Evolutionary conservation across 2,888 invertebrate species (phyloP).

Genomic region (Masnerella sp.): DNA sequence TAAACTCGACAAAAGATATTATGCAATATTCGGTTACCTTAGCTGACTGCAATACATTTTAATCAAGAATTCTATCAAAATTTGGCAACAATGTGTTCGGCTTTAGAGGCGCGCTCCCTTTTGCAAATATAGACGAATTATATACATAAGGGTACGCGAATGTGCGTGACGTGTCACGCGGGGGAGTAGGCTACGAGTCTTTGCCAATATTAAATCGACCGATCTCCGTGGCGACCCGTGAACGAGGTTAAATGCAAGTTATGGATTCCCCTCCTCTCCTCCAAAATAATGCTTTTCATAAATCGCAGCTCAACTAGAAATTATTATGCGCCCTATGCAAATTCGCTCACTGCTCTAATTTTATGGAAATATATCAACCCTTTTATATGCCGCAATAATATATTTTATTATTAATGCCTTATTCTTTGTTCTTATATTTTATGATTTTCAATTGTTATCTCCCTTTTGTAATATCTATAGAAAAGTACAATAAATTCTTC

Average conservation of each 20-base stretch:
- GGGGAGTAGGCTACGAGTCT: constrained; percentile 61
- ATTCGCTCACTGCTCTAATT: constrained; percentile 53
- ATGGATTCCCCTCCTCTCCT: constrained; percentile 47
- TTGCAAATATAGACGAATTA: constrained; percentile 64
- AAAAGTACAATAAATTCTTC: no score
- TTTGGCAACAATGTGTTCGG: constrained; percentile 28
- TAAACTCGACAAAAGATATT: constrained; percentile 6
- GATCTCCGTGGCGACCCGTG: constrained; percentile 64
- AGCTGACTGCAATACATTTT: constrained; percentile 19
- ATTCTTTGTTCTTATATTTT: background rate
- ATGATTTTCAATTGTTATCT: background rate
- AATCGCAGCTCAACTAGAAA: constrained; percentile 58
- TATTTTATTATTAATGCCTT: constrained; percentile 46
- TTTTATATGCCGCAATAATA: constrained; percentile 49
- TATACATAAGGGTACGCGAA: constrained; percentile 67
- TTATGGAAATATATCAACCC: constrained; percentile 53
- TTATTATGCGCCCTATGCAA: constrained; percentile 59
- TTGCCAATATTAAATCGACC: constrained; percentile 68
- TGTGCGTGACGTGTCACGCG: constrained; percentile 68
- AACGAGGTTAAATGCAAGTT: constrained; percentile 66
- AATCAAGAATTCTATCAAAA: constrained; percentile 25
- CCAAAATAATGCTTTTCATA: constrained; percentile 58
- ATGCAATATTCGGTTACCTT: constrained; percentile 17
- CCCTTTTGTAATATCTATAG: no score
- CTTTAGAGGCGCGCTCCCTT: constrained; percentile 54